Conservation (phyloP, 2,888 invertebrate species). For the Eubasilissa splendida region DNA sequence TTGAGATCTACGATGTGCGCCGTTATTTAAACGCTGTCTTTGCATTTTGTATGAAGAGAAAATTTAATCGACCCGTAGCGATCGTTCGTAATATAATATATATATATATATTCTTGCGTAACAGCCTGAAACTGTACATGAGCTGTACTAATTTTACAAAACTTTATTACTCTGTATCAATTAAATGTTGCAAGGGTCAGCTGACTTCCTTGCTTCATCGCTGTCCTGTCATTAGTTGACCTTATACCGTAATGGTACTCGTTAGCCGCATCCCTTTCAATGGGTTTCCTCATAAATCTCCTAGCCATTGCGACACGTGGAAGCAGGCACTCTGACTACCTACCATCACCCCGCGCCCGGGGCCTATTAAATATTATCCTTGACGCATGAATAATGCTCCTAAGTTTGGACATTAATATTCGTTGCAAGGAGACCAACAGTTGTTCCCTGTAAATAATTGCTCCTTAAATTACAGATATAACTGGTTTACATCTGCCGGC, state of each 20-base stretch:
- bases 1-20: too few species aligned
- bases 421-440: constrained; percentile 56
- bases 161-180: too few species aligned
- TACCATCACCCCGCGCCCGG: constrained; percentile 35
- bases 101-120: too few species aligned
- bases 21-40: too few species aligned
- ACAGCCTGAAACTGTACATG: too few species aligned
- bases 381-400: constrained; percentile 57
- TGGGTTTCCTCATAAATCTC: constrained; percentile 31
- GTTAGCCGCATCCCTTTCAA: constrained; percentile 39
- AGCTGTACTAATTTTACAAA: too few species aligned
- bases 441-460: constrained; percentile 58
- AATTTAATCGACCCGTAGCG: too few species aligned
- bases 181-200: too few species aligned
- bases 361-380: constrained; percentile 57
- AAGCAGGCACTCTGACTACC: constrained; percentile 11
- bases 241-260: constrained; percentile 44
- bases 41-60: too few species aligned
- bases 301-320: constrained; percentile 32
- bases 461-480: constrained; percentile 56
- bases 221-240: constrained; percentile 48
- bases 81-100: too few species aligned
- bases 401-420: constrained; percentile 59
- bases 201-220: background rate
- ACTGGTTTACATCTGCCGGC: constrained; percentile 45